Evolutionary conservation across 2,113 vertebrate species (phyloP), one percentile per base, ranked within the genome.

Genomic region (Lepus americanus): DNA sequence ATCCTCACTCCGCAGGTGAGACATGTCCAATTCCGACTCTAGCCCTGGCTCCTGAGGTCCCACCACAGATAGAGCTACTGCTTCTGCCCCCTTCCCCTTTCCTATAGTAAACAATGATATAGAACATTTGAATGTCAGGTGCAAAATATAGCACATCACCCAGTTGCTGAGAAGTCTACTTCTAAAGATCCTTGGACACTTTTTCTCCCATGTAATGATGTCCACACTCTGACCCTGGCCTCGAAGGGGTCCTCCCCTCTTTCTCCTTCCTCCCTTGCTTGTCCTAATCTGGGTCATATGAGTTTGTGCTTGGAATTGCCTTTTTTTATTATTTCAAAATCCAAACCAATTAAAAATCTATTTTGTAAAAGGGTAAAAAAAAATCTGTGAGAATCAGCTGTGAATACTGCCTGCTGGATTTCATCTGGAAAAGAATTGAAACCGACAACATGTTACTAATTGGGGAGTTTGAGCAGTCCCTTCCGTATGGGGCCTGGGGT

Each of bases 271-370:
- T 86, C 53, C 44, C 14, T 31, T 73, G 25, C 66, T 78, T 74
- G 29, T 80, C 66, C 16, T 64, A 81, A 76, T 96, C 89, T 96
- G 77, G 96, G 93, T 95, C 97, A 96, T 79, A 53, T 17, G 33
- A n/a, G 25, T 83, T 85, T 93, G 87, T 85, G 59, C 92, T 90
- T 85, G 51, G 59, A 83, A 67, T 59, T 80, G 23, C 22, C 20
- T 53, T 72, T 27, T 70, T 79, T 87, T 80, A 36, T 36, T 22
- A 84, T 87, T 87, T 85, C 66, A 39, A 87, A 95, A 94, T 95
- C 53, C 89, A 70, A 96, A 80, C 72, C 91, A 97, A 96, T 97
- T 96, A 97, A 97, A 97, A 90, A 95, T 82, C 11, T 93, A 91
- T 95, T 95, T 97, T 92, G 87, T 82, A 90, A 87, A 92, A 79